Conservation (phyloP, 2,113 vertebrate genomes). For the Semnopithecus entellus region DNA sequence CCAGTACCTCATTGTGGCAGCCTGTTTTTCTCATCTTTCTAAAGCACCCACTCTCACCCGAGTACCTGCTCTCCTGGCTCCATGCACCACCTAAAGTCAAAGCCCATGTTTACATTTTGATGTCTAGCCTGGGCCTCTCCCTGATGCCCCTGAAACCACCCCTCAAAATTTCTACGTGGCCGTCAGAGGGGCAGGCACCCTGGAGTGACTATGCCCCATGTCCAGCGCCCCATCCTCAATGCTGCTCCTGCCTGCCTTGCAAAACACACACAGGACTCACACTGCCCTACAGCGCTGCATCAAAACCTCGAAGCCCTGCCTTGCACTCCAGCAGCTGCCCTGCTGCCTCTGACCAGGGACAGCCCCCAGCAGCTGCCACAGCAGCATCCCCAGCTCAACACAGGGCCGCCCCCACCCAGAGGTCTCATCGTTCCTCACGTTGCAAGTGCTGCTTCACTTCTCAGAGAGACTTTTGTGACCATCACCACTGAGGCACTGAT, state of each 20-base stretch:
- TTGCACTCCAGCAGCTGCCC: neutral
- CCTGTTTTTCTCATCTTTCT: neutral
- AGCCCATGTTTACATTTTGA: rapidly evolving
- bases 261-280: rapidly evolving
- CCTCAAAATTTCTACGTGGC: rapidly evolving
- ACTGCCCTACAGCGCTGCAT: rapidly evolving
- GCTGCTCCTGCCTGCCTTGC: rapidly evolving
- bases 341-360: neutral
- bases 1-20: rapidly evolving
- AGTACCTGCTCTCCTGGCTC: neutral
- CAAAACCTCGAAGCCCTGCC: neutral
- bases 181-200: rapidly evolving
- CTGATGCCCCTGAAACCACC: neutral
- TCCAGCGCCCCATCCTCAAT: neutral
- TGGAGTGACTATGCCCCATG: rapidly evolving
- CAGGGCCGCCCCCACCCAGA: rapidly evolving
- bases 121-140: neutral
- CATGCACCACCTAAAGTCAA: rapidly evolving
- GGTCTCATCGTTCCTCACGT: neutral
- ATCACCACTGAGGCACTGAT: rapidly evolving
- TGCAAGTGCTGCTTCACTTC: neutral
- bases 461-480: neutral
- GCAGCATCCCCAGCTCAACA: neutral
- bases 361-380: too few species aligned
- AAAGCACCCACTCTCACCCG: neutral